Conservation (phyloP, 2,797 vertebrate genomes). For the Anguilla anguilla region DNA sequence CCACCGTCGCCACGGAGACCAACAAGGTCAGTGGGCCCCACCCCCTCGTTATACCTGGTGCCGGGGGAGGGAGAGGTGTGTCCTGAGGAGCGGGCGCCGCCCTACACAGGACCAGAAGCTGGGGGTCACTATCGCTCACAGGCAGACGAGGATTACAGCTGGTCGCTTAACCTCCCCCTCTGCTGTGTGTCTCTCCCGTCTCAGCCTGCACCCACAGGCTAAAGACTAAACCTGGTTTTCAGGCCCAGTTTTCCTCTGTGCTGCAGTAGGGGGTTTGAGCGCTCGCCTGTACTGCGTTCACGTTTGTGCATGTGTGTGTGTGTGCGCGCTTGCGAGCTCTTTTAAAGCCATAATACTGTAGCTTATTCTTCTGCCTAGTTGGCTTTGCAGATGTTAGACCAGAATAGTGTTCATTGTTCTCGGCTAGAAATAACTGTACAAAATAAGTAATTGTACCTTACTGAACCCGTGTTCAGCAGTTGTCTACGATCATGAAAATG, state of each 20-base stretch:
- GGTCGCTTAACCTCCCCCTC: not conserved
- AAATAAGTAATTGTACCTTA: too few relatives aligned
- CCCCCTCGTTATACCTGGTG: not conserved
- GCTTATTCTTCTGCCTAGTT: too few relatives aligned
- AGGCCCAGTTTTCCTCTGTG: not conserved
- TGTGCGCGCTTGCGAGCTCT: not conserved
- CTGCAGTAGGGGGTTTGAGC: not conserved
- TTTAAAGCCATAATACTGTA: too few relatives aligned
- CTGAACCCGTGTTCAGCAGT: too few relatives aligned
- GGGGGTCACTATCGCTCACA: not conserved
- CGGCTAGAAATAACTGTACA: too few relatives aligned
- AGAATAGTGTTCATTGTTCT: too few relatives aligned
- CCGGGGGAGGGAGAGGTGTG: not conserved
- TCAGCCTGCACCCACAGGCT: not conserved
- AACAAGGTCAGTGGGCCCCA: conserved; percentile 83
- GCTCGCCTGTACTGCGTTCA: not conserved
- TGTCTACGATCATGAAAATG: too few relatives aligned
- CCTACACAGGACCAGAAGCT: not conserved
- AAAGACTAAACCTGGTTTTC: not conserved
- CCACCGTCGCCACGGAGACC: conserved; percentile 95
- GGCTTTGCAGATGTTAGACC: too few relatives aligned
- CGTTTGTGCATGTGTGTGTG: not conserved
- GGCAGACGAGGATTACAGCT: not conserved
- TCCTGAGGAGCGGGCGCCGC: not conserved
- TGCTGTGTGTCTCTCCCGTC: not conserved